phyloP scores from a whole-genome alignment of 2,888 invertebrate species.

The Ptilodon capucinus region DNA sequence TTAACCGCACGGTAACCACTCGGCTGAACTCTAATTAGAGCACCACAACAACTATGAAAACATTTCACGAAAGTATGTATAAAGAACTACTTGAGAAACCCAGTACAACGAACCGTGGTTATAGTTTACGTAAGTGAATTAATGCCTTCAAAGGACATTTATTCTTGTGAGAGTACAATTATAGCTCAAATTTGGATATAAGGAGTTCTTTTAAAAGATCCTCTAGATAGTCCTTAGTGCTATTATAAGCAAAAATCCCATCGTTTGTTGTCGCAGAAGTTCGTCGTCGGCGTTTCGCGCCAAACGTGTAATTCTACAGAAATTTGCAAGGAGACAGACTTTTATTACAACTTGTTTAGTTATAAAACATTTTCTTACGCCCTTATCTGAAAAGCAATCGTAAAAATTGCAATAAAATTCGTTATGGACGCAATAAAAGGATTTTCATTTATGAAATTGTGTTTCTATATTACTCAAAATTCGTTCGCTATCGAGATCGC shows the following conservation, averaged over 20 bases:
- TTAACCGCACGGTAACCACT: background rate
- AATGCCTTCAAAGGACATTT: background rate
- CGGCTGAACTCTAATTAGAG: background rate
- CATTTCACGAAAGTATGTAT: background rate
- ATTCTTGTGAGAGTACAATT: background rate
- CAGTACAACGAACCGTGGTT: too few species aligned
- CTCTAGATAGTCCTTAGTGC: constrained; percentile 25
- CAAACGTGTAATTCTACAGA: constrained; percentile 18
- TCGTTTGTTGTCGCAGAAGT: constrained; percentile 28
- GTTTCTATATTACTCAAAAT: constrained; percentile 12
- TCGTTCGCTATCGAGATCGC: background rate
- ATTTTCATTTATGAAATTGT: constrained; percentile 27
- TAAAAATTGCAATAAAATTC: constrained; percentile 22
- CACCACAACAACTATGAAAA: background rate
- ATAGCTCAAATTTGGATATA: background rate
- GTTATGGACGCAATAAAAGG: constrained; percentile 18
- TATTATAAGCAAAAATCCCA: constrained; percentile 36
- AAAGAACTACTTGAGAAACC: background rate
- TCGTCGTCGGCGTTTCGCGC: constrained; percentile 15
- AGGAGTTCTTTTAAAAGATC: constrained; percentile 10
- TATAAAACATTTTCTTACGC: constrained; percentile 10
- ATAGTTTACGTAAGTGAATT: background rate
- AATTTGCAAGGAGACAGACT: constrained; percentile 15
- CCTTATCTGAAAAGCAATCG: constrained; percentile 1
- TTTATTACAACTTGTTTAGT: constrained; percentile 12